Conservation (phyloP, 2,113 vertebrate species). For the Eleginops maclovinus region DNA sequence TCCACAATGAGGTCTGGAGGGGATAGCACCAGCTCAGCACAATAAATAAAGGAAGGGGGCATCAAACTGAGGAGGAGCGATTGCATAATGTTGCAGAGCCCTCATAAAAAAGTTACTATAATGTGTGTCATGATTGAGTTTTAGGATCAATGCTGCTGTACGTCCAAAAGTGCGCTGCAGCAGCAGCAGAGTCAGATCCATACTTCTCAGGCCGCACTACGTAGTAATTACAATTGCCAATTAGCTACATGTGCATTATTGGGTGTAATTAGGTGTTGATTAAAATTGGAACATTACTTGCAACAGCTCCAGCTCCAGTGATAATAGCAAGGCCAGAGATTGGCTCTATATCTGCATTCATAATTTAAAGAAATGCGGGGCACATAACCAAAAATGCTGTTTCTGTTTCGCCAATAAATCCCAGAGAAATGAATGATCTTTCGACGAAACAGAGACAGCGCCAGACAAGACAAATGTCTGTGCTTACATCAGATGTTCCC, state of each 20-base stretch:
- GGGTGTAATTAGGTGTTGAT: conserved; percentile 77
- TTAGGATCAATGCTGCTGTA: conserved; percentile 73
- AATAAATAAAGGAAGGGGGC: conserved; percentile 72
- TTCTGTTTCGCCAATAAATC: conserved; percentile 72
- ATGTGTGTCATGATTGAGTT: conserved; percentile 78
- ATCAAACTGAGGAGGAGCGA: conserved; percentile 63
- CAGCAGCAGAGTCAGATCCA: conserved; percentile 66
- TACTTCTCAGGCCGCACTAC: conserved; percentile 56
- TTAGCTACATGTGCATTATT: conserved; percentile 78
- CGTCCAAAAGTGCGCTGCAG: conserved; percentile 45
- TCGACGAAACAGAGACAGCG: conserved; percentile 66
- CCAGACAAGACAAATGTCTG: conserved; percentile 81
- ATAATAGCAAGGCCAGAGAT: conserved; percentile 49
- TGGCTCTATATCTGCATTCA: conserved; percentile 39
- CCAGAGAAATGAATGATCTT: conserved; percentile 77
- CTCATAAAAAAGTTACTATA: conserved; percentile 78
- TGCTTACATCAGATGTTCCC: conserved; percentile 76
- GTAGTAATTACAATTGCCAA: conserved; percentile 71
- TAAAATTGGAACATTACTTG: conserved; percentile 69
- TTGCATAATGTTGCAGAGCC: conserved; percentile 63
- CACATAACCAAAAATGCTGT: conserved; percentile 26
- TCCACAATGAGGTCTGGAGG: conserved; percentile 79
- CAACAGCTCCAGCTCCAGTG: conserved; percentile 43
- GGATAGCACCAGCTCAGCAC: conserved; percentile 76
- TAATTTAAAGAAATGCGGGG: conserved; percentile 25